These are phyloP conservation scores for Nineta flava DNA, from an alignment of 2,888 invertebrate species.

Conservation along the genomic window DNA sequence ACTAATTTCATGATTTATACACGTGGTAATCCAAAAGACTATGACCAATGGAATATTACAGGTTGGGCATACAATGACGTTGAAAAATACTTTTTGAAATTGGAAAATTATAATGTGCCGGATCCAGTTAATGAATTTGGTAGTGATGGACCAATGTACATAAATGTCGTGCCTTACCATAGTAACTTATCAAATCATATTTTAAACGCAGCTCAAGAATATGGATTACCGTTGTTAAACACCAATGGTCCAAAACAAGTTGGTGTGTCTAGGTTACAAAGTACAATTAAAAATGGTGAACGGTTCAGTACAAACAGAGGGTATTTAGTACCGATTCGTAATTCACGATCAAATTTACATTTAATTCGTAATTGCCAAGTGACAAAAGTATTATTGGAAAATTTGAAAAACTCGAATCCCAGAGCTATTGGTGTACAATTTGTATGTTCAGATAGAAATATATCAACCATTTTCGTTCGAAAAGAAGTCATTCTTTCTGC, in stretches of 20 bases:
- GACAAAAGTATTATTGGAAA: conserved; percentile 37
- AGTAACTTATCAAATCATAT: conserved; percentile 34
- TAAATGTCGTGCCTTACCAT: conserved; percentile 34
- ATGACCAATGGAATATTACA: conserved; percentile 54
- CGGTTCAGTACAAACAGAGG: conserved; percentile 51
- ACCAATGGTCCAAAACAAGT: conserved; percentile 44
- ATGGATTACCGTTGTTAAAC: conserved; percentile 41
- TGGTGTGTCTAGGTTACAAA: conserved; percentile 43
- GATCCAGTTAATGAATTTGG: conserved; percentile 32
- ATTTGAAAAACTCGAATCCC: conserved; percentile 36
- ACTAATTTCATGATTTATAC: conserved; percentile 72
- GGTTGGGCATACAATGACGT: conserved; percentile 62
- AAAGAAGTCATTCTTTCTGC: conserved; percentile 62
- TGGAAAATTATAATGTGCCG: conserved; percentile 52
- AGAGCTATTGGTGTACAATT: conserved; percentile 43
- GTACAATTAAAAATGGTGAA: conserved; percentile 47
- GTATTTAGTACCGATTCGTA: conserved; percentile 41
- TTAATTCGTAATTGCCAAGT: conserved; percentile 45
- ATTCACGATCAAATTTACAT: conserved; percentile 23
- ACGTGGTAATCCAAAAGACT: conserved; percentile 52
- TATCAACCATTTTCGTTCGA: conserved; percentile 37
- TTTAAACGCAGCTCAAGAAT: conserved; percentile 42
- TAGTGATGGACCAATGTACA: conserved; percentile 36
- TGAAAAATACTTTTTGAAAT: conserved; percentile 59
- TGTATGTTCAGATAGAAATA: conserved; percentile 33